A percentile compares a stretch with the other conserved stretches of the same genome.
These are phyloP conservation scores for Desmodus rotundus DNA, from an alignment of 2,113 vertebrate genomes.

Conservation along the genomic window DNA sequence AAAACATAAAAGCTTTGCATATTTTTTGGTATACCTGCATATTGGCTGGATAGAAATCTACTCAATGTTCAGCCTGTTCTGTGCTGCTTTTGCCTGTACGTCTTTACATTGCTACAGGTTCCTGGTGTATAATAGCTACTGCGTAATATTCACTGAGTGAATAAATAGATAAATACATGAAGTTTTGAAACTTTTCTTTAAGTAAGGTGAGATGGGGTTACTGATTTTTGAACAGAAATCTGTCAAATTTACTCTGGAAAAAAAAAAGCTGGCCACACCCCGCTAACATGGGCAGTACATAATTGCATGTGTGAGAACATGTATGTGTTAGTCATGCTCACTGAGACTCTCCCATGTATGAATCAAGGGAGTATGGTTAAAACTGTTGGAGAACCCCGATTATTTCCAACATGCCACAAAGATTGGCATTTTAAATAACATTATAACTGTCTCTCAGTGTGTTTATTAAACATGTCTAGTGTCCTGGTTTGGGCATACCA, in stretches of 20 bases:
- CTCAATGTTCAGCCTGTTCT: background rate
- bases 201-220: background rate
- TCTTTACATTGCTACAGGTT: background rate
- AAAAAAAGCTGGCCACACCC: background rate
- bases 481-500: background rate
- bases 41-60: background rate
- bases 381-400: background rate
- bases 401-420: background rate
- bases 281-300: background rate
- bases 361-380: background rate
- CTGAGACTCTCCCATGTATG: background rate
- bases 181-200: background rate
- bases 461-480: slow-evolving; percentile 6
- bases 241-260: background rate
- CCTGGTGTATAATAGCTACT: background rate
- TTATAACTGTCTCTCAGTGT: background rate
- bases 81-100: background rate
- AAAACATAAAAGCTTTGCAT: background rate
- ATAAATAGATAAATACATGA: background rate
- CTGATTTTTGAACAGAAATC: background rate
- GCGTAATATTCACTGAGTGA: background rate
- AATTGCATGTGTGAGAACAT: background rate
- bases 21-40: background rate
- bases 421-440: background rate
- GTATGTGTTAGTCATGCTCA: background rate